phyloP scores from a whole-genome alignment of 2,888 invertebrate genomes.

The Apoda limacodes region DNA sequence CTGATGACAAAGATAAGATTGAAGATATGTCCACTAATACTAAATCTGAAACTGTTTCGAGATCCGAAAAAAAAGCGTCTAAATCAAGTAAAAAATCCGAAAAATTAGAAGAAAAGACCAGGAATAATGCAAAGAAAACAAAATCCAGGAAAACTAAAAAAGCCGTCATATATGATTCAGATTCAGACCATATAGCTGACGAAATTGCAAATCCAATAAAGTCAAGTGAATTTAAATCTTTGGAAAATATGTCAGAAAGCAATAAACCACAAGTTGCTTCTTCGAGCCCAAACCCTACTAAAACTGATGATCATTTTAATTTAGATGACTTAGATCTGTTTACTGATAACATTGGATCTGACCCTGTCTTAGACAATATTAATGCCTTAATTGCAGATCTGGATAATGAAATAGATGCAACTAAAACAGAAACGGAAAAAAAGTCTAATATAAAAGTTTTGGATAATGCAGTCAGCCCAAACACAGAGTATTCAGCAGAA shows the following conservation, averaged over 20 bases:
- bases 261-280: no score
- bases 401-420: conserved; percentile 37
- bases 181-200: conserved; percentile 33
- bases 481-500: conserved; percentile 13
- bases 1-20: conserved; percentile 4
- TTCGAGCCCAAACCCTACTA: no score
- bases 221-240: neutral
- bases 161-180: conserved; percentile 31
- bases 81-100: conserved; percentile 23
- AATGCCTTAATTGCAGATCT: conserved; percentile 48
- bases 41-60: neutral
- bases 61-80: conserved; percentile 27
- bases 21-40: conserved; percentile 2
- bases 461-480: neutral
- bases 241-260: conserved; percentile 5
- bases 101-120: conserved; percentile 1
- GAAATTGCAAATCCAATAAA: conserved; percentile 8
- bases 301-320: conserved; percentile 23
- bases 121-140: conserved; percentile 1
- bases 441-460: conserved; percentile 14
- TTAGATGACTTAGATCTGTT: conserved; percentile 47
- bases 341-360: conserved; percentile 39
- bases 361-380: conserved; percentile 46
- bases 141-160: conserved; percentile 29
- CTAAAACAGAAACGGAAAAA: no score